Conservation (phyloP, 2,113 vertebrate species). For the Gorsachius goisagi region DNA sequence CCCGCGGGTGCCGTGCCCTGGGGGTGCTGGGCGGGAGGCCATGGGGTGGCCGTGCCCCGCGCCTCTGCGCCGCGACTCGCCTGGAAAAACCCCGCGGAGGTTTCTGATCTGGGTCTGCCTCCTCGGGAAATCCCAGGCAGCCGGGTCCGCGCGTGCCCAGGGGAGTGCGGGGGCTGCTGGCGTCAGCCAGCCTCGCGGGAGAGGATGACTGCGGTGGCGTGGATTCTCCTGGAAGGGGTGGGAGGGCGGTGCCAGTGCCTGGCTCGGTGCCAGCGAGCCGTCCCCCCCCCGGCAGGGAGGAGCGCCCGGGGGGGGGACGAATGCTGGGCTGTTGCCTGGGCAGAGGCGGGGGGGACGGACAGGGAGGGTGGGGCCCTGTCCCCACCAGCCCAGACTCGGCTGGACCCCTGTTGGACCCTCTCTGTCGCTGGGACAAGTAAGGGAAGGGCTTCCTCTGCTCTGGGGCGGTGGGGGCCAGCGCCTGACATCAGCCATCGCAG, state of each 20-base stretch:
- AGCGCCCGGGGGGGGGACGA: not conserved
- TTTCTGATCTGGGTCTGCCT: not conserved
- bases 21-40: not conserved
- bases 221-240: not conserved
- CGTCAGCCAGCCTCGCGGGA: not conserved
- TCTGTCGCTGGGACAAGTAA: not conserved
- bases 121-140: not conserved
- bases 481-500: not conserved
- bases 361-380: not conserved
- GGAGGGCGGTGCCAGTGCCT: not conserved
- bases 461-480: not conserved
- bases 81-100: not conserved
- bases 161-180: not conserved
- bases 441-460: not conserved
- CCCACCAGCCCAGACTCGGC: not conserved
- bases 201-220: rapidly evolving
- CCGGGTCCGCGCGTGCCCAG: not conserved
- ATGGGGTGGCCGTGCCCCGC: rapidly evolving
- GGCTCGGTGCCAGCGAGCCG: not conserved
- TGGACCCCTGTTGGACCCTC: not conserved
- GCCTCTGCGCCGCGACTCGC: not conserved
- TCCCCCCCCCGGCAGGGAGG: not conserved
- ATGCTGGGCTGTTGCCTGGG: not conserved
- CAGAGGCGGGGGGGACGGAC: not conserved
- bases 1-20: not conserved